Evolutionary conservation across 2,113 vertebrate species (phyloP), one percentile per base, ranked within the genome.

Genomic region (Miniopterus natalensis): DNA sequence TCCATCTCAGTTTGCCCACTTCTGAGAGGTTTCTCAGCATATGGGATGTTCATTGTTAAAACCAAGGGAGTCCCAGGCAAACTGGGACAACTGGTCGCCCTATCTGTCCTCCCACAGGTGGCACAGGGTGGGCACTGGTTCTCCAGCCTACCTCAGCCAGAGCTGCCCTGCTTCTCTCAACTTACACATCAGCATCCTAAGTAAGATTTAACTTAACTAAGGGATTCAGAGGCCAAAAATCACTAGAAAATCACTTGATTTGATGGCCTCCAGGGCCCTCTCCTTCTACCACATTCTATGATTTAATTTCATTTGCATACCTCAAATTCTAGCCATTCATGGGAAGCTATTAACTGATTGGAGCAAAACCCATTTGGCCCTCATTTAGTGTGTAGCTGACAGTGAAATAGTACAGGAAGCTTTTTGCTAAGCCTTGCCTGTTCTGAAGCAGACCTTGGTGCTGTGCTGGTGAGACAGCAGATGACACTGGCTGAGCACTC

Each of bases 231-330:
- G 59, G 70, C 40, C 73, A 31, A 17, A 80, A 73, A 27, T 49
- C 23, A 31, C 84, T 65, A 65, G 83, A 45, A 93, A 93, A 59
- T 13, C 59, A 45, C 45, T 93, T 20, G 88, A 49, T 77, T 55
- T 8, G 0, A 10, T 18, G 21, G 42, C 68, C 11, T 77, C 55
- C 23, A 29, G 29, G 5, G 7, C 42, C 47, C 31, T 91, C 45
- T 89, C 40, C 31, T 49, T 6, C 55, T 90, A 25, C 20, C 53
- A 73, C 4, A 23, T 55, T 84, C 55, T 65, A n/a, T 59, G 7
- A 81, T 51, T 88, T 77, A 59, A 45, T 49, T 75, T 95, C 88
- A 71, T 71, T 55, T 55, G 47, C 11, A 27, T 53, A 92, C 23
- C 68, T 17, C 1, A 10, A 81, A 63, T 86, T 77, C 40, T 13